Evolutionary conservation across 2,113 vertebrate genomes (phyloP).

Genomic region (Anolis carolinensis): DNA sequence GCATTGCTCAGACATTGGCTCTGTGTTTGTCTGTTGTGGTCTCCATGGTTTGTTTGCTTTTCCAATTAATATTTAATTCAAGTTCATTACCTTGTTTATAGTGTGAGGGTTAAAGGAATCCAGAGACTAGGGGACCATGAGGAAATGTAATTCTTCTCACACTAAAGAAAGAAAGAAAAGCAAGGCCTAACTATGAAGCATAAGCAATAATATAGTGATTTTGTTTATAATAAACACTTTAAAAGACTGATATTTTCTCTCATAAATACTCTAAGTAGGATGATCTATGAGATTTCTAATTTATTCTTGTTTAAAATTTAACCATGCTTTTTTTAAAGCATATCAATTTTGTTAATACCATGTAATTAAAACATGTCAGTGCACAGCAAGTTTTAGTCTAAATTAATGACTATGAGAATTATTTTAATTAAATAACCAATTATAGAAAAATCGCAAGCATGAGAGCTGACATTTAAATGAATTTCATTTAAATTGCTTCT

Average conservation of each 20-base stretch:
- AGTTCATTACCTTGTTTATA: conserved; percentile 71
- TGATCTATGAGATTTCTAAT: conserved; percentile 99
- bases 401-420: conserved; percentile 99
- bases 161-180: conserved; percentile 45
- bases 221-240: conserved; percentile 84
- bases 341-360: conserved; percentile 99
- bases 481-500: conserved; percentile 99
- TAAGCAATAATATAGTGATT: conserved; percentile 71
- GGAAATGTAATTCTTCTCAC: conserved; percentile 67
- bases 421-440: conserved; percentile 99
- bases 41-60: conserved; percentile 62
- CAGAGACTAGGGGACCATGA: conserved; percentile 45
- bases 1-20: conserved; percentile 58
- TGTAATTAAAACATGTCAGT: conserved; percentile 99
- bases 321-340: conserved; percentile 99
- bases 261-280: conserved; percentile 86
- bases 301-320: conserved; percentile 99
- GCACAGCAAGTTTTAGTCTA: conserved; percentile 99
- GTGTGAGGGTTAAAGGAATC: conserved; percentile 71
- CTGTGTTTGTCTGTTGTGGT: conserved; percentile 47
- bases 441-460: conserved; percentile 99
- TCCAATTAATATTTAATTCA: conserved; percentile 68
- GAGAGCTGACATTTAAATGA: conserved; percentile 99
- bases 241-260: conserved; percentile 82
- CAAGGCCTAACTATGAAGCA: conserved; percentile 57